These are phyloP conservation scores for Cladopsammia gracilis DNA, from an alignment of 64 coral and sea anemone genomes.

Conservation along the genomic window DNA sequence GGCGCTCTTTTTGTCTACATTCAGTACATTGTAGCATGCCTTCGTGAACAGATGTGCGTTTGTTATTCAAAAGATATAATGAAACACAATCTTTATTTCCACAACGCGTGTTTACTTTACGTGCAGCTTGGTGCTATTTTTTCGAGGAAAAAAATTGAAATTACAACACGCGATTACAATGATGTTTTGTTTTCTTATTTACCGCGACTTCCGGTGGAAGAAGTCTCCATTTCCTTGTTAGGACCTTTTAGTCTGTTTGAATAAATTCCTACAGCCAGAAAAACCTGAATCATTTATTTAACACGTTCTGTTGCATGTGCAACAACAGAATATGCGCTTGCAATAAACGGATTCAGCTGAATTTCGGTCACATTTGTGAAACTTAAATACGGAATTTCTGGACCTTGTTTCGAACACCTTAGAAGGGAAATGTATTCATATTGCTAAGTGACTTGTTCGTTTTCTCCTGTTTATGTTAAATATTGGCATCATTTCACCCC, in stretches of 20 bases:
- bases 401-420: too few species aligned
- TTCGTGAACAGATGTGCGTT: neutral
- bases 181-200: too few species aligned
- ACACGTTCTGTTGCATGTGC: too few species aligned
- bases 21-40: neutral
- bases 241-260: neutral
- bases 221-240: neutral
- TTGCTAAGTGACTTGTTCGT: neutral
- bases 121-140: neutral
- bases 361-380: too few species aligned
- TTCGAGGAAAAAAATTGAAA: neutral
- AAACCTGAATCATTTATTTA: too few species aligned
- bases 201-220: constrained; percentile 12
- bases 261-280: too few species aligned
- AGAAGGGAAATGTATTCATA: too few species aligned
- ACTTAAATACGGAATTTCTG: too few species aligned
- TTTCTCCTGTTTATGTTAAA: neutral
- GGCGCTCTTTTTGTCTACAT: neutral
- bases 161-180: neutral
- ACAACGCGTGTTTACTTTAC: neutral
- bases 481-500: neutral
- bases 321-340: too few species aligned
- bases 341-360: too few species aligned
- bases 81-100: neutral
- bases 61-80: neutral